Evolutionary conservation across 2,113 vertebrate species (phyloP).

Genomic region (Peromyscus californicus): DNA sequence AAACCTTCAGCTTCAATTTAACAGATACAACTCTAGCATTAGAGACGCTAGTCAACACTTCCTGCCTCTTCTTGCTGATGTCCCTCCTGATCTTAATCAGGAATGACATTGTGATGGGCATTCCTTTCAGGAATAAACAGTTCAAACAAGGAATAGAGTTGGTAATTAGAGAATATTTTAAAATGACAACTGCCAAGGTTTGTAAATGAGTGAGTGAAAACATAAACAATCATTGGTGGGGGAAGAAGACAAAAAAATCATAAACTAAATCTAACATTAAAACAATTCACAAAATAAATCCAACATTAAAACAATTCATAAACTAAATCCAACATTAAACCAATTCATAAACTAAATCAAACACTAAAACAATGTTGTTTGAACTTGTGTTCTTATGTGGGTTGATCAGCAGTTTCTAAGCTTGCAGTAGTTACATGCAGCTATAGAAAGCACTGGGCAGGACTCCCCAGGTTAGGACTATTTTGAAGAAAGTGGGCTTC

Average conservation of each 20-base stretch:
- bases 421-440: neutral
- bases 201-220: neutral
- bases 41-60: neutral
- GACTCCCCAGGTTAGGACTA: neutral
- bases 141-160: neutral
- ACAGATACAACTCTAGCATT: neutral
- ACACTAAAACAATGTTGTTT: slow-evolving; percentile 9
- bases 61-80: neutral
- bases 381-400: neutral
- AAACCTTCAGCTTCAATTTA: neutral
- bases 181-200: neutral
- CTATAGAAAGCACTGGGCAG: neutral
- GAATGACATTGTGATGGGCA: too few relatives aligned
- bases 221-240: too few relatives aligned
- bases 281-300: too few relatives aligned
- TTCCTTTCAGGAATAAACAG: neutral
- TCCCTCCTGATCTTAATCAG: too few relatives aligned
- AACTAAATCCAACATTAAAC: too few relatives aligned
- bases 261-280: too few relatives aligned
- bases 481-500: neutral
- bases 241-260: too few relatives aligned
- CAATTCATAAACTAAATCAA: too few relatives aligned
- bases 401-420: neutral
- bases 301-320: too few relatives aligned
- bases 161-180: neutral